These are phyloP conservation scores for Mastacembelus armatus DNA, from an alignment of 2,797 vertebrate genomes.

Conservation along the genomic window DNA sequence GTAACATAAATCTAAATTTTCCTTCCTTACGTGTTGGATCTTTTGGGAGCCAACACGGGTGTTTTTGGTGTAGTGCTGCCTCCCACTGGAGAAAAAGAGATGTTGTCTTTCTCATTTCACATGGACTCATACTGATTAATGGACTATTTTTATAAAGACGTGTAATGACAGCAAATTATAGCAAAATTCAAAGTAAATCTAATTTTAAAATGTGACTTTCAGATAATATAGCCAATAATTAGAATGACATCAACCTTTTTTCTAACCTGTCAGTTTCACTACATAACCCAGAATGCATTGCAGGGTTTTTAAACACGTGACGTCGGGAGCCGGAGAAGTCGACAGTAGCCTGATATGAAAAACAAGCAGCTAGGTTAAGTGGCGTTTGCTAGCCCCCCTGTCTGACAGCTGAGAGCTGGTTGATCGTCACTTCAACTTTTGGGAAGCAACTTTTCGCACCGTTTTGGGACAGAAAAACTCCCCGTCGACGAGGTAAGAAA, in stretches of 20 bases:
- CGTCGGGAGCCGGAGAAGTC: constrained; percentile 69
- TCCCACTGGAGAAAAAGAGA: constrained; percentile 45
- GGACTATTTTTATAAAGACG: background rate
- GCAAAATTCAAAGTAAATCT: too few relatives aligned
- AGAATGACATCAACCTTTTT: background rate
- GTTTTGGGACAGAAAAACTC: constrained; percentile 2
- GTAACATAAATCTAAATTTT: too few relatives aligned
- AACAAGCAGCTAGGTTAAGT: constrained; percentile 75
- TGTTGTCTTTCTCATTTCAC: background rate
- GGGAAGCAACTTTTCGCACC: constrained; percentile 65
- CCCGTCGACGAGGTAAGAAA: constrained; percentile 57
- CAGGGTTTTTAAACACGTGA: constrained; percentile 38
- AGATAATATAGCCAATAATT: rapidly evolving
- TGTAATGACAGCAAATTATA: too few relatives aligned
- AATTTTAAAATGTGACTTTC: rapidly evolving
- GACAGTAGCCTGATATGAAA: constrained; percentile 66
- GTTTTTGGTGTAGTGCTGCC: constrained; percentile 50
- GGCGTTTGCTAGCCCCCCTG: constrained; percentile 57
- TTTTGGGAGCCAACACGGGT: too few relatives aligned
- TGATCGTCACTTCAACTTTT: constrained; percentile 69
- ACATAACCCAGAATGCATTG: constrained; percentile 57
- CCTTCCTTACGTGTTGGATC: too few relatives aligned
- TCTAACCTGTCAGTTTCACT: constrained; percentile 12
- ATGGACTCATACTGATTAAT: background rate
- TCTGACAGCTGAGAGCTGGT: constrained; percentile 60